Evolutionary conservation across 2,113 vertebrate genomes (phyloP), one percentile per base, ranked within the genome.

Genomic region (Aythya baeri): DNA sequence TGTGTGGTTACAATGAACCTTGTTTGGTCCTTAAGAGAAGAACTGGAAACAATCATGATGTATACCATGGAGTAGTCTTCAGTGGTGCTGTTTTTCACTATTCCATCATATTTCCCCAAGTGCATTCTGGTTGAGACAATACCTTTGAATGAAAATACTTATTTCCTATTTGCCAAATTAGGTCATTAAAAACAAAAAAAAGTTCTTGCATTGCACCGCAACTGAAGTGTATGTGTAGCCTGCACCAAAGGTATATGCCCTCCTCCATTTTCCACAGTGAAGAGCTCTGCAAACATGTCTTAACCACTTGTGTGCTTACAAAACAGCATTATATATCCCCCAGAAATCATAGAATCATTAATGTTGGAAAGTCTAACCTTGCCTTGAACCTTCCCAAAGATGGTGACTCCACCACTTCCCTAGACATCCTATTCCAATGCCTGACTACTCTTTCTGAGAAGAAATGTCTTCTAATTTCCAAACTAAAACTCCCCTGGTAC

Each of bases 101-200:
- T 32, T 32, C 16, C 50, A 32, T 18, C 0, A 0, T 49, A 15
- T 84, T 83, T 62, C 3, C 72, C 31, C 66, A 49, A 36, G 1
- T 49, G 3, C 5, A 38, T 61, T 70, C 22, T 67, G 31, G 8
- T 61, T 80, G 34, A 75, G 26, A 4, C 63, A 76, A 22, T 32
- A 29, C 14, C 36, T 22, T 55, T 18, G 43, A 38, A 34, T 49
- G 38, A 8, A 59, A 36, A 7, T 25, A 66, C 61, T 83, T 61
- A 18, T 70, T 88, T 29, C 11, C 12, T 68, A 38, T 75, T 44
- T 88, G 9, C 6, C 8, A 15, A n/a, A 49, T 38, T 6, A 74
- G 8, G 68, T 70, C 3, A 31, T 26, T 34, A 11, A 38, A 57
- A 63, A 32, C 31, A 46, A 46, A 18, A 46, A 20, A 49, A 49